These are phyloP conservation scores for Monodelphis domestica DNA, from an alignment of 2,797 vertebrate genomes.

Conservation along the genomic window DNA sequence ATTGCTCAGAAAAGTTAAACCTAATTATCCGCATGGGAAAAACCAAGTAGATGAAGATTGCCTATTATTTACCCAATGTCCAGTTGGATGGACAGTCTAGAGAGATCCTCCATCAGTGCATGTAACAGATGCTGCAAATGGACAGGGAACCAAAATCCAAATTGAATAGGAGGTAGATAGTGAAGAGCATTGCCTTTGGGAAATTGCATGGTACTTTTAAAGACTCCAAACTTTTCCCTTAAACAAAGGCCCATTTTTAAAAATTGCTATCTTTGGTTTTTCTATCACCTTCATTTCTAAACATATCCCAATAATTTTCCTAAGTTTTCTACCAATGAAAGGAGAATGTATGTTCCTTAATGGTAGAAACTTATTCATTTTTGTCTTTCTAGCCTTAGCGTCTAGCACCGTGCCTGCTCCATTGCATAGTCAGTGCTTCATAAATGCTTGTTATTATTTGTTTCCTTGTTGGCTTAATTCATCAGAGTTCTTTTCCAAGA, in stretches of 20 bases:
- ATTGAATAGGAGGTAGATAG: neutral
- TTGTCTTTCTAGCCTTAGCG: neutral
- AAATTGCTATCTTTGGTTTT: neutral
- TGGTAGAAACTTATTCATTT: neutral
- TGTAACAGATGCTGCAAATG: neutral
- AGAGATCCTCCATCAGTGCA: neutral
- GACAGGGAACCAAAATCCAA: neutral
- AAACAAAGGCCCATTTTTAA: neutral
- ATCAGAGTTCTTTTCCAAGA: neutral
- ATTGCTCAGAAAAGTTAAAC: neutral
- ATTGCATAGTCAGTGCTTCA: no score
- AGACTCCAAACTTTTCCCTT: neutral
- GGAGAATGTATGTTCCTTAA: neutral
- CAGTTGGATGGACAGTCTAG: neutral
- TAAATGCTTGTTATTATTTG: neutral
- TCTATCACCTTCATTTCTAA: neutral
- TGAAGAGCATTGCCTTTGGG: neutral
- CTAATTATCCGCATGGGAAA: neutral
- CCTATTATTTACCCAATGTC: neutral
- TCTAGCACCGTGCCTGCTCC: neutral
- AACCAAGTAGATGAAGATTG: neutral
- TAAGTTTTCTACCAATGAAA: constrained; percentile 46
- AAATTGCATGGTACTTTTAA: neutral
- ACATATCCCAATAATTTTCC: neutral
- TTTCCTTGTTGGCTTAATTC: constrained; percentile 16